Evolutionary conservation across 2,113 vertebrate genomes (phyloP), one percentile per base, ranked within the genome.

Genomic region (Oncorhynchus tshawytscha): DNA sequence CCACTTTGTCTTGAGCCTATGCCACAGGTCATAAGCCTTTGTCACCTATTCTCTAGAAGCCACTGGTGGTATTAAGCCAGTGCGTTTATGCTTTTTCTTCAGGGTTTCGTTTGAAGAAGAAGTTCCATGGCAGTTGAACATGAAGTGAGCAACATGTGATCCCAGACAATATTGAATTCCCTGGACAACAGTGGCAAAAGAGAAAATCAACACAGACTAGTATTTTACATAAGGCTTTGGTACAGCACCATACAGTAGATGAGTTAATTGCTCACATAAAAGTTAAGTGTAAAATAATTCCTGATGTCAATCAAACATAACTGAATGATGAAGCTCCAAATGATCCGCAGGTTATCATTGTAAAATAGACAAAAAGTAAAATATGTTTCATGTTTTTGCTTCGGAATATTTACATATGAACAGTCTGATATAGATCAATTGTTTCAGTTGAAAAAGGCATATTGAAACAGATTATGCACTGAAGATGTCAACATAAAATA

Each of bases 151-250:
- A 84, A 87, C 81, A 89, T 79, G 85, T 90, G 89, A 88, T 88
- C 81, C 90, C 78, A 80, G 84, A 92, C 76, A 78, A 84, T 81
- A 90, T 84, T 88, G 81, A 88, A 72, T 86, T 91, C 87, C 90
- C 85, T 90, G 85, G 87, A 91, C 82, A 91, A 88, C 90, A 90
- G 91, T 92, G 89, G 86, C 85, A 87, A 92, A 91, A 71, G 49
- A 88, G 75, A 91, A 84, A 92, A 90, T 86, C 88, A 91, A 91
- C 86, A 90, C 85, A 92, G 78, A 81, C 81, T 78, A 91, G 91
- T 92, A 91, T 78, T 91, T 85, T 92, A 92, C 91, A 92, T 94
- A 94, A 93, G 93, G 93, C 93, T 94, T 93, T 93, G 92, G 92
- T 94, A 91, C 92, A 94, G 93, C 93, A 94, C 93, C 93, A 92